A percentile compares a stretch with the other conserved stretches of the same genome.
Evolutionary conservation across 2,797 vertebrate species (phyloP).

Genomic region (Molossus alvarezi): DNA sequence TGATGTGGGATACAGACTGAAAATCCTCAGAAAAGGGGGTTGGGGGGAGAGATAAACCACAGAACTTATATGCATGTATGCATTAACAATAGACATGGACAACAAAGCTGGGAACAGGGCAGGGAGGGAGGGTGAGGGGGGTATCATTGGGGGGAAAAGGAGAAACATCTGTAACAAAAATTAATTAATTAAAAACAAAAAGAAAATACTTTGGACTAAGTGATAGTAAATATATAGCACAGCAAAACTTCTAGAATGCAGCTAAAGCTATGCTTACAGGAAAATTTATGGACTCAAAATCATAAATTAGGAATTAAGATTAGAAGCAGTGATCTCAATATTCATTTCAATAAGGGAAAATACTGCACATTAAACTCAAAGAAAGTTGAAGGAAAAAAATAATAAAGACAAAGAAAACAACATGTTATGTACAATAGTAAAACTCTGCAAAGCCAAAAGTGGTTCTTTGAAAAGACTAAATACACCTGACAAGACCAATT

Average conservation of each 20-base stretch:
- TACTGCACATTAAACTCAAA: conserved; percentile 42
- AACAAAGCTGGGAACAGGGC: no score
- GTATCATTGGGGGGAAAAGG: no score
- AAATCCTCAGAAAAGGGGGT: no score
- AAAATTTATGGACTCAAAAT: conserved; percentile 47
- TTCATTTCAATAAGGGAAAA: conserved; percentile 43
- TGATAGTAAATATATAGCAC: conserved; percentile 41
- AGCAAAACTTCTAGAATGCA: conserved; percentile 29
- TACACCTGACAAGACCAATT: background rate
- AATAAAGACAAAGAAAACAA: conserved; percentile 46
- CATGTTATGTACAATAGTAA: background rate
- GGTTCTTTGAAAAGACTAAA: conserved; percentile 13
- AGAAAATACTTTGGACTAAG: conserved; percentile 50
- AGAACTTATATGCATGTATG: no score
- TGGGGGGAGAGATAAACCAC: no score
- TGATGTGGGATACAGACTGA: no score
- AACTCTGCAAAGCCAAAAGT: conserved; percentile 25
- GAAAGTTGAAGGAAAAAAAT: conserved; percentile 45
- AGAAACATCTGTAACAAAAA: no score
- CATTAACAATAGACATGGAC: no score
- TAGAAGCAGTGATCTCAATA: conserved; percentile 5
- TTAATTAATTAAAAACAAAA: no score
- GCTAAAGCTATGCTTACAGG: conserved; percentile 11
- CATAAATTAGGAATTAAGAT: conserved; percentile 40
- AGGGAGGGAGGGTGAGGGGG: no score